Conservation (phyloP, 2,113 vertebrate species). For the Brachypteracias leptosomus region DNA sequence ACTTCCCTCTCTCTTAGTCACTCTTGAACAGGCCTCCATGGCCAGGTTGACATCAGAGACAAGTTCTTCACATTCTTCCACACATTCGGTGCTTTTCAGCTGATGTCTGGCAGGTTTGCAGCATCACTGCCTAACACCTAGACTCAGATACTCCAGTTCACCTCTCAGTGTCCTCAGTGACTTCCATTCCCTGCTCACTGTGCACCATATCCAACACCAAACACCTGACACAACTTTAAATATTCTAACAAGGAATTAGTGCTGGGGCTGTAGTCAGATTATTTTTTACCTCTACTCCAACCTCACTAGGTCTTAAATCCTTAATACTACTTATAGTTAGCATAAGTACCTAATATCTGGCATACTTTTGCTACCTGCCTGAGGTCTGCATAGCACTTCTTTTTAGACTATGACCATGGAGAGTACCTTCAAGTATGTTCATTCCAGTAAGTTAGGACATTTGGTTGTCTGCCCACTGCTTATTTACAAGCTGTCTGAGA, state of each 20-base stretch:
- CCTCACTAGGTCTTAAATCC: neutral
- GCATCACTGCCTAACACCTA: neutral
- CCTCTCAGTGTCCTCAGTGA: neutral
- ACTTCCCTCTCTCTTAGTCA: neutral
- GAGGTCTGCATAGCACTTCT: neutral
- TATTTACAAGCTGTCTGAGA: neutral
- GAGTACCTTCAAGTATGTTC: neutral
- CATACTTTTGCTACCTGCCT: neutral
- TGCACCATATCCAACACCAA: neutral
- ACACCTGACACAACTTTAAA: neutral
- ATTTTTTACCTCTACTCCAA: neutral
- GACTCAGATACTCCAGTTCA: neutral
- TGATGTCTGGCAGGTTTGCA: neutral
- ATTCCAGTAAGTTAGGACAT: neutral
- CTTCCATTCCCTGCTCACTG: neutral
- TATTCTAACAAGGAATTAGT: neutral
- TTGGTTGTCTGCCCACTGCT: neutral
- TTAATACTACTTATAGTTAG: neutral
- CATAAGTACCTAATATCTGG: slow-evolving; percentile 3
- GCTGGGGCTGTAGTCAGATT: neutral
- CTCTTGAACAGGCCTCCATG: neutral
- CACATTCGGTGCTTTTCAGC: neutral
- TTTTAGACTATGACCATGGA: neutral
- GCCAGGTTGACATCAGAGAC: neutral
- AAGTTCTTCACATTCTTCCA: neutral